Evolutionary conservation across 2,797 vertebrate genomes (phyloP).

Genomic region (Smutsia gigantea): DNA sequence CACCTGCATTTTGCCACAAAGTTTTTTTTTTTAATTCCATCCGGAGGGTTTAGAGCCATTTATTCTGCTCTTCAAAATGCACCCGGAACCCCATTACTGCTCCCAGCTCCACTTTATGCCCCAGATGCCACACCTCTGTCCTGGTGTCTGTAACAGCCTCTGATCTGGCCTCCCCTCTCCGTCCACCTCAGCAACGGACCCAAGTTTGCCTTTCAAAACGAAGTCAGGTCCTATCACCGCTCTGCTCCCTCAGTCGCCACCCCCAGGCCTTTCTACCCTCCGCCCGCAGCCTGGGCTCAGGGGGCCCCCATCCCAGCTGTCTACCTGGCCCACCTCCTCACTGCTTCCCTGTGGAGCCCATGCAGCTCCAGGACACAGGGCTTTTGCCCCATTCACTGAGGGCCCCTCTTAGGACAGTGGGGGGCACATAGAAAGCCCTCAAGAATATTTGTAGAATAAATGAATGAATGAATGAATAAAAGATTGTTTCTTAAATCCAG

Average conservation of each 20-base stretch:
- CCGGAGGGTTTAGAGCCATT: background rate
- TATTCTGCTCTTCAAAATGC: background rate
- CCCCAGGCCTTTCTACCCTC: background rate
- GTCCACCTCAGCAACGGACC: background rate
- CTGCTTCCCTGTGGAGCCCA: background rate
- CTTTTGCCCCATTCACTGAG: background rate
- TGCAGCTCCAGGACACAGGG: fast-evolving
- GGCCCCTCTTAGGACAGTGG: background rate
- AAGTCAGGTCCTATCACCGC: background rate
- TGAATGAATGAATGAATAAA: background rate
- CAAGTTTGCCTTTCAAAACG: background rate
- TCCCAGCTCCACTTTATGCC: fast-evolving
- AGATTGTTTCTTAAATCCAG: background rate
- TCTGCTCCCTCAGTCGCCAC: background rate
- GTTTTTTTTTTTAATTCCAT: too few species aligned
- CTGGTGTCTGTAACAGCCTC: background rate
- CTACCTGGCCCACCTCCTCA: background rate
- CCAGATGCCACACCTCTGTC: background rate
- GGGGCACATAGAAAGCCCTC: background rate
- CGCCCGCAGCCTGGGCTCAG: too few species aligned
- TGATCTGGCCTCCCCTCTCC: background rate
- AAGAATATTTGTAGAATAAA: background rate
- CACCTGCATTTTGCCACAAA: background rate
- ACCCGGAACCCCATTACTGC: background rate
- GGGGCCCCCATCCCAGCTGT: too few species aligned